Percentiles rank a stretch among this genome's conserved stretches.
These are phyloP conservation scores for Ethmia dodecea DNA, from an alignment of 2,888 invertebrate species.

Conservation along the genomic window DNA sequence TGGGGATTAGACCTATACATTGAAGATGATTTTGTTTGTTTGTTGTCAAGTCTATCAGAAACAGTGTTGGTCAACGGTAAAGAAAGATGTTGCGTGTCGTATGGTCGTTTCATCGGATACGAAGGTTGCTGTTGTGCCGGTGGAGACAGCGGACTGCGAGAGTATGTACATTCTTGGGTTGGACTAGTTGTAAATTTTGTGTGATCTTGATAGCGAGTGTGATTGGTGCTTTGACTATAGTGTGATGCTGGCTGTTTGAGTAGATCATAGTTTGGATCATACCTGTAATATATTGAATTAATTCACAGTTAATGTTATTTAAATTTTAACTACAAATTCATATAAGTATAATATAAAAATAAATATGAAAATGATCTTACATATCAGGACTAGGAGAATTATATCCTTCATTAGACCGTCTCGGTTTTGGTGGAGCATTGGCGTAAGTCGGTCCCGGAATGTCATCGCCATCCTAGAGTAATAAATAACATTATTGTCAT, in stretches of 20 bases:
- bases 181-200: slow-evolving; percentile 53
- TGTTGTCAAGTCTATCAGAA: slow-evolving; percentile 56
- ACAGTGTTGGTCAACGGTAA: slow-evolving; percentile 63
- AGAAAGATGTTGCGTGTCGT: slow-evolving; percentile 67
- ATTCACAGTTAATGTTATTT: neutral
- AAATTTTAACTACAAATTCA: neutral
- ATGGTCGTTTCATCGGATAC: slow-evolving; percentile 55
- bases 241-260: slow-evolving; percentile 74
- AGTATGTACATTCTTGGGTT: slow-evolving; percentile 71
- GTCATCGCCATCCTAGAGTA: slow-evolving; percentile 56
- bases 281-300: slow-evolving; percentile 52
- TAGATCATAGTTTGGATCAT: slow-evolving; percentile 74
- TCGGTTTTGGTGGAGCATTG: slow-evolving; percentile 93
- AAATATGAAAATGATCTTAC: slow-evolving; percentile 45
- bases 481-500: neutral
- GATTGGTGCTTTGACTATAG: slow-evolving; percentile 63
- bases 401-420: slow-evolving; percentile 86
- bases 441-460: slow-evolving; percentile 84
- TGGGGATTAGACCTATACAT: slow-evolving; percentile 65
- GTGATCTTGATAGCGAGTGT: slow-evolving; percentile 59
- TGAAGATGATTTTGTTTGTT: slow-evolving; percentile 49
- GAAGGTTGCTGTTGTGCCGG: slow-evolving; percentile 56
- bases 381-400: slow-evolving; percentile 86
- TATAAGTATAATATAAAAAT: neutral
- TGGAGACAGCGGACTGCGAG: slow-evolving; percentile 67